These are phyloP conservation scores for Choreutis nemorana DNA, from an alignment of 2,888 invertebrate genomes.

Conservation along the genomic window DNA sequence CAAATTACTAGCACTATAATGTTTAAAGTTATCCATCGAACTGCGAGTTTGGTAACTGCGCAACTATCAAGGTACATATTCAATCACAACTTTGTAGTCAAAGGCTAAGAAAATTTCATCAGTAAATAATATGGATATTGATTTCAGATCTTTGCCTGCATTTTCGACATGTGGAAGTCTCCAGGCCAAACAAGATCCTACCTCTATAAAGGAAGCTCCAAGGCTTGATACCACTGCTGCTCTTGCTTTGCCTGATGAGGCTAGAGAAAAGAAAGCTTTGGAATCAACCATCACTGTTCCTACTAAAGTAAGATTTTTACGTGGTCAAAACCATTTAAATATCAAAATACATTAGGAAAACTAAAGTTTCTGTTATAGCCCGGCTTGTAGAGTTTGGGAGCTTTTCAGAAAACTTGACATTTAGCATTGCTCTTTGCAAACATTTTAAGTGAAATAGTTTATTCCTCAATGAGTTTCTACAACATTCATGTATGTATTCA, in stretches of 20 bases:
- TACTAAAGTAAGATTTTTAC: constrained; percentile 46
- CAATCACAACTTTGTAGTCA: not conserved
- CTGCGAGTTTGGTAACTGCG: constrained; percentile 26
- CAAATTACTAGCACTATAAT: too few relatives aligned
- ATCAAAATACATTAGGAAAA: too few relatives aligned
- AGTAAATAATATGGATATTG: not conserved
- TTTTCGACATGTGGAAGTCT: constrained; percentile 27
- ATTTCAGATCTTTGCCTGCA: constrained; percentile 37
- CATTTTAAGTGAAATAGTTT: too few relatives aligned
- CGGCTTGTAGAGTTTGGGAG: too few relatives aligned
- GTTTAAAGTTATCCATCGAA: constrained; percentile 33
- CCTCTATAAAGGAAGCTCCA: constrained; percentile 45
- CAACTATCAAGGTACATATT: constrained; percentile 29
- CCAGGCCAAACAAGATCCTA: constrained; percentile 22
- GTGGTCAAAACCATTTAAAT: too few relatives aligned
- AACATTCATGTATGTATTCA: too few relatives aligned
- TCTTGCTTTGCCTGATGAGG: constrained; percentile 55
- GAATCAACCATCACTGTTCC: constrained; percentile 67
- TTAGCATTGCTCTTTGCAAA: too few relatives aligned
- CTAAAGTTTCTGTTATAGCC: too few relatives aligned
- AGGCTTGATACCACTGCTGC: constrained; percentile 55
- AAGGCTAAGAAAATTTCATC: not conserved
- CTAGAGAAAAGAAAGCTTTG: constrained; percentile 39
- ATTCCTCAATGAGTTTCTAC: too few relatives aligned
- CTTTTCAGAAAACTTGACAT: too few relatives aligned